These are phyloP conservation scores for Hypocryptadius cinnamomeus DNA, from an alignment of 2,113 vertebrate genomes.

Conservation along the genomic window DNA sequence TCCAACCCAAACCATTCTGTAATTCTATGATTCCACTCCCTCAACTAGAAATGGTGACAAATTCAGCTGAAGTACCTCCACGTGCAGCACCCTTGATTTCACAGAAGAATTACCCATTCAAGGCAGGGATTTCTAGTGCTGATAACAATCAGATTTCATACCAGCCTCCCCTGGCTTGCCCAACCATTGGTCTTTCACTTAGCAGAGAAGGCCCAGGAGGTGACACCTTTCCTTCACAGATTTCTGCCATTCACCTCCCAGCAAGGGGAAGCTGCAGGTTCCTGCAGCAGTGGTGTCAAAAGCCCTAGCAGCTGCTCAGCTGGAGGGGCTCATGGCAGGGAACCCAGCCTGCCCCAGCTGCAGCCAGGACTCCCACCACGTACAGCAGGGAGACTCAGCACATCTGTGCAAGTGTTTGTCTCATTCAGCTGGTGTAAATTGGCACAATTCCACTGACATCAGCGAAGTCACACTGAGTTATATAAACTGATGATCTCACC, in stretches of 20 bases:
- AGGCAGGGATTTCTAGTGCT: constrained; percentile 49
- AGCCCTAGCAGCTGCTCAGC: background rate
- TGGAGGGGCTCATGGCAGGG: background rate
- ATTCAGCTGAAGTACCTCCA: constrained; percentile 6
- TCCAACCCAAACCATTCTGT: background rate
- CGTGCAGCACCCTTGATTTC: constrained; percentile 29
- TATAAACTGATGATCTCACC: constrained; percentile 32
- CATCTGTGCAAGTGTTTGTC: constrained; percentile 1
- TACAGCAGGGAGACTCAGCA: background rate
- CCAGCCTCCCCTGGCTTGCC: constrained; percentile 34
- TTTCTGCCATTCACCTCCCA: background rate
- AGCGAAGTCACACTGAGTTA: background rate
- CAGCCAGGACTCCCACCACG: background rate
- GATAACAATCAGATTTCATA: constrained; percentile 43
- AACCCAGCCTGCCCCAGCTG: background rate
- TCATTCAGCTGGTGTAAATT: background rate
- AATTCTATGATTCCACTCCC: background rate
- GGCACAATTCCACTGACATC: constrained; percentile 22
- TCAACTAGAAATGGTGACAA: constrained; percentile 12
- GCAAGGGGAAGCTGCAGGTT: background rate
- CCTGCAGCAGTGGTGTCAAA: background rate
- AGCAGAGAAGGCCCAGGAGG: constrained; percentile 27
- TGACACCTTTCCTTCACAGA: background rate
- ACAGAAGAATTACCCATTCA: constrained; percentile 35
- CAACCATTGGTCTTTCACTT: constrained; percentile 15